Evolutionary conservation across 2,797 vertebrate genomes (phyloP), one percentile per base, ranked within the genome.

Genomic region (Pelobates cultripes): DNA sequence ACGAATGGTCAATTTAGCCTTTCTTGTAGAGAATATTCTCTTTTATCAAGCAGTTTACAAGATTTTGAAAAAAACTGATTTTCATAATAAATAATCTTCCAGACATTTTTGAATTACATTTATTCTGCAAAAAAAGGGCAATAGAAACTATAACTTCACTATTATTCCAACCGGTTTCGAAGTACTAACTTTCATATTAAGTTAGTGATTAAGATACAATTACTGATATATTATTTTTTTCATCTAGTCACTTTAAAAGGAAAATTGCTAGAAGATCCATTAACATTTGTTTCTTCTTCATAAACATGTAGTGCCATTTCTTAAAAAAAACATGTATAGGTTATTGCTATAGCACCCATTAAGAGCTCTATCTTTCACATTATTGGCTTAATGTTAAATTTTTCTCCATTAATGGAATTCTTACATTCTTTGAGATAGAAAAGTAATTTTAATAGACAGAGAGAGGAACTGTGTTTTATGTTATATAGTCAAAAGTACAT

Each of bases 351-450:
- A 43, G 47, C 42, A 80, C 61, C 71, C 78, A 76, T 76, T 81
- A 76, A 60, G 44, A 76, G 73, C 67, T 76, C 76, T 64, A 81
- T 53, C 55, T 60, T 71, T 63, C 73, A 28, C 79, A 70, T 81
- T 81, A 81, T 81, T 75, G 73, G 61, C 57, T 81, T 81, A 81
- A 81, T 70, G 73, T 71, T 64, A 60, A 17, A 70, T 67, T 61
- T 81, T 10, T 57, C 69, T 81, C 40, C 80, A 51, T 81, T 81
- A 81, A 81, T 63, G 73, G 67, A 60, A 81, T 81, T 70, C 40
- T 76, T 55, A 47, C 76, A 75, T 70, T 75, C 41, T 67, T 81
- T 40, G 47, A 81, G 53, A 76, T 70, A 40, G 63, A 69, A 80
- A 73, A 80, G 79, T 73, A 60, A 73, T 63, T 79, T 79, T 43